A percentile compares a stretch with the other conserved stretches of the same genome.
phyloP scores from a whole-genome alignment of 2,888 invertebrate species.

The Yponomeuta plumbellus region DNA sequence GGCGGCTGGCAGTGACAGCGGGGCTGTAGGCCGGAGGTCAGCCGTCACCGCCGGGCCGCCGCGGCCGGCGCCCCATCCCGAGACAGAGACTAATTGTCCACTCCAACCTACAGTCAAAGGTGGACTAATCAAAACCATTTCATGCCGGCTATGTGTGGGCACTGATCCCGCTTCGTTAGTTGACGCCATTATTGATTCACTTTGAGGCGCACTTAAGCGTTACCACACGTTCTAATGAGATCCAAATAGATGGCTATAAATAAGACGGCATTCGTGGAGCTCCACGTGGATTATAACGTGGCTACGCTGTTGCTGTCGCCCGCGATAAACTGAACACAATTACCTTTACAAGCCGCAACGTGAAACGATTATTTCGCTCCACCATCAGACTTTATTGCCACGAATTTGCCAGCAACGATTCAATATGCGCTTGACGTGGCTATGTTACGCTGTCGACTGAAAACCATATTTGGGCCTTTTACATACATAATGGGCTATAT shows the following conservation, averaged over 20 bases:
- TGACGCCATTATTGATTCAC: background rate
- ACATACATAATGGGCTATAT: constrained; percentile 12
- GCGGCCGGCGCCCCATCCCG: background rate
- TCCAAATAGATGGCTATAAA: background rate
- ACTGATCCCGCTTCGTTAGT: background rate
- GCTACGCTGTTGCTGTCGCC: background rate
- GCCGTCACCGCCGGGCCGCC: background rate
- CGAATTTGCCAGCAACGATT: constrained; percentile 6
- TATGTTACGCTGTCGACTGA: constrained; percentile 5
- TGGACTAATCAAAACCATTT: constrained; percentile 3
- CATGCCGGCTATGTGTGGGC: background rate
- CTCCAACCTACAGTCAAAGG: constrained; percentile 4
- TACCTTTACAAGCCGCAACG: background rate
- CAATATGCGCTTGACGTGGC: constrained; percentile 6
- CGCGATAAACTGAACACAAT: background rate
- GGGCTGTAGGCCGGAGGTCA: background rate
- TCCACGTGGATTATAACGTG: background rate
- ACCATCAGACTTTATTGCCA: constrained; percentile 1
- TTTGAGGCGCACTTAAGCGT: background rate
- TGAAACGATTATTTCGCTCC: background rate
- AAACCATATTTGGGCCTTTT: constrained; percentile 13
- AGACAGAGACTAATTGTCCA: constrained; percentile 15
- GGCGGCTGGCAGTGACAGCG: constrained; percentile 7
- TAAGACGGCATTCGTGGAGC: background rate
- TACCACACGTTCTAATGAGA: background rate